Evolutionary conservation across 64 coral and sea anemone genomes (phyloP), one percentile per base, ranked within the genome.

Genomic region (Platygyra sinensis): DNA sequence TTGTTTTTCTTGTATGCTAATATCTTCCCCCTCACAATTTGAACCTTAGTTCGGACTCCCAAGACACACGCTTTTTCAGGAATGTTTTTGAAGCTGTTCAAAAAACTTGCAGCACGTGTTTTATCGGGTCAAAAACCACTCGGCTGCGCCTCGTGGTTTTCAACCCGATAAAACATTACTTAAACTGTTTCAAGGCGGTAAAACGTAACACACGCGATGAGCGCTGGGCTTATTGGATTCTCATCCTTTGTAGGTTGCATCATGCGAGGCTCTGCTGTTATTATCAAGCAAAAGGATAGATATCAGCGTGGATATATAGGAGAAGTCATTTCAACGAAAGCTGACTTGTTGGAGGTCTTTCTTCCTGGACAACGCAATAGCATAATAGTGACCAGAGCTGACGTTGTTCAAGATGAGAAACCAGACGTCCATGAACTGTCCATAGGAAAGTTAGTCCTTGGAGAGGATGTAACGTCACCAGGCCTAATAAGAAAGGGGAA

Each of bases 371-470:
- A 10, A 17, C 18, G 2, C 13, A 0, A 25, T 2, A 54, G 15
- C 22, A 25, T 22, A 22, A n/a, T 25, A 10, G 6, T n/a, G 22
- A 27, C 25, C 0, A 69, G 8, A 2, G 22, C 0, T 8, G 5
- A 67, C 20, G 63, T 69, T 10, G n/a, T 80, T 59, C 51, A 16
- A 30, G 77, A 80, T 80, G 77, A 80, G 25, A 80, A 29, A 28
- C 77, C 77, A 27, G 5, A 16, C n/a, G 16, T 16, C 24, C 24
- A 10, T 27, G n/a, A 61, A 2, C 24, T 81, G 1, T 0, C 1
- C 20, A 7, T 8, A 22, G 59, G 30, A 20, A 81, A 30, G 5
- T 20, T 20, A 57, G 55, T 81, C 30, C 28, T 81, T 16, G 79
- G 15, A 32, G 25, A 31, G 22, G 18, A 77, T 31, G 28, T 10